Conservation (phyloP, 2,797 vertebrate species). For the Oreochromis mossambicus region DNA sequence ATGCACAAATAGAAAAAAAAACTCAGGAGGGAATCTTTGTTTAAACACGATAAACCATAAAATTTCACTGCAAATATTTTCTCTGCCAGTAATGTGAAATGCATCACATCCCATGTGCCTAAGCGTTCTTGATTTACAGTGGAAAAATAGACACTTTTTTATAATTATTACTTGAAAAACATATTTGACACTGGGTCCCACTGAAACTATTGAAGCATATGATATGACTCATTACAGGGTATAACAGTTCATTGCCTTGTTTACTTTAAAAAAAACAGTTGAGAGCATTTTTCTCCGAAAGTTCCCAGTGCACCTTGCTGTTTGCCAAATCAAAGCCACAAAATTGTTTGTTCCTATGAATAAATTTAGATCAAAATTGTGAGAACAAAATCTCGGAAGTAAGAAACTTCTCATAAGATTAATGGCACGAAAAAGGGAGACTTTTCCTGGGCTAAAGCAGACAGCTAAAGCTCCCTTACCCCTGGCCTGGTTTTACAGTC, state of each 20-base stretch:
- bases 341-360: conserved; percentile 38
- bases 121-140: conserved; percentile 37
- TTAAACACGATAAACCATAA: neutral
- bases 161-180: conserved; percentile 26
- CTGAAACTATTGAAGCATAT: conserved; percentile 27
- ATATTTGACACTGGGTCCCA: neutral
- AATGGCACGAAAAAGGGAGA: conserved; percentile 56
- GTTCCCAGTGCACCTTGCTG: conserved; percentile 20
- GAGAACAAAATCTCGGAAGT: conserved; percentile 47
- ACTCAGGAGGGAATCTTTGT: neutral
- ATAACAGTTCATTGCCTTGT: conserved; percentile 30
- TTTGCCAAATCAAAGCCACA: conserved; percentile 49
- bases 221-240: conserved; percentile 26
- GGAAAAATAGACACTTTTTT: conserved; percentile 29
- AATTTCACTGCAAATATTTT: neutral
- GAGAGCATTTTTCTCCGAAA: conserved; percentile 22
- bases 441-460: conserved; percentile 48
- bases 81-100: conserved; percentile 47
- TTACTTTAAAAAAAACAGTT: conserved; percentile 15
- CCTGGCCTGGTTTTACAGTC: conserved; percentile 36
- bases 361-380: conserved; percentile 46
- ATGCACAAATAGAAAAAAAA: neutral
- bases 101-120: conserved; percentile 18
- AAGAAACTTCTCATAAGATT: conserved; percentile 56
- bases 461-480: conserved; percentile 40